These are phyloP conservation scores for Tautogolabrus adspersus DNA, from an alignment of 2,113 vertebrate species.

Conservation along the genomic window DNA sequence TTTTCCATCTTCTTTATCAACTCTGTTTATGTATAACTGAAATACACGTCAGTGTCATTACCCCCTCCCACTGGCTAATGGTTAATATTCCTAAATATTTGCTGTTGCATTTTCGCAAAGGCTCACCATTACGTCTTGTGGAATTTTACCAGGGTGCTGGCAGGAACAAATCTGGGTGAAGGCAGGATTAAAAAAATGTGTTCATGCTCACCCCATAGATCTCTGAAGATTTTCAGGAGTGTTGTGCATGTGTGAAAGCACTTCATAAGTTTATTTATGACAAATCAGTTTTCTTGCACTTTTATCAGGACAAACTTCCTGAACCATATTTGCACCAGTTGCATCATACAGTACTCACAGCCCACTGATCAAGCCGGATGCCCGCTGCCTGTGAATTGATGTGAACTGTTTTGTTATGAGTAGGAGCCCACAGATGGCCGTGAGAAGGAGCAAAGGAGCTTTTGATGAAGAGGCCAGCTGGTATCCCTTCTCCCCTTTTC, in stretches of 20 bases:
- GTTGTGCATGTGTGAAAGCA: neutral
- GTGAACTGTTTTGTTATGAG: slow-evolving; percentile 53
- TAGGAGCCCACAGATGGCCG: slow-evolving; percentile 63
- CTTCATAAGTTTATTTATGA: neutral
- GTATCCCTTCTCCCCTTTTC: slow-evolving; percentile 55
- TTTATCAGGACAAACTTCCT: slow-evolving; percentile 23
- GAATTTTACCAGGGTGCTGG: no score
- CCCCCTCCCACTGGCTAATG: no score
- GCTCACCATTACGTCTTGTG: no score
- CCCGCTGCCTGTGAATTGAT: slow-evolving; percentile 44
- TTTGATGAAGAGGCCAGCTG: slow-evolving; percentile 73
- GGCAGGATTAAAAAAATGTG: no score
- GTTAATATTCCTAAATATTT: no score
- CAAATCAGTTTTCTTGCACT: neutral
- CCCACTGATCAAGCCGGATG: slow-evolving; percentile 45
- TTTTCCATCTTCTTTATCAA: slow-evolving; percentile 8
- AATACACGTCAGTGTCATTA: no score
- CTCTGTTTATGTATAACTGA: neutral
- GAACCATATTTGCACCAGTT: slow-evolving; percentile 27
- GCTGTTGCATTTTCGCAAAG: no score
- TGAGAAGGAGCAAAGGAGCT: slow-evolving; percentile 53
- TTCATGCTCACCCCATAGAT: no score
- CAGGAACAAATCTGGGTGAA: no score
- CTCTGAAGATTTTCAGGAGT: no score
- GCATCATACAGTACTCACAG: slow-evolving; percentile 9